Evolutionary conservation across 64 coral and sea anemone species (phyloP).

Genomic region (Anthopleura sola): DNA sequence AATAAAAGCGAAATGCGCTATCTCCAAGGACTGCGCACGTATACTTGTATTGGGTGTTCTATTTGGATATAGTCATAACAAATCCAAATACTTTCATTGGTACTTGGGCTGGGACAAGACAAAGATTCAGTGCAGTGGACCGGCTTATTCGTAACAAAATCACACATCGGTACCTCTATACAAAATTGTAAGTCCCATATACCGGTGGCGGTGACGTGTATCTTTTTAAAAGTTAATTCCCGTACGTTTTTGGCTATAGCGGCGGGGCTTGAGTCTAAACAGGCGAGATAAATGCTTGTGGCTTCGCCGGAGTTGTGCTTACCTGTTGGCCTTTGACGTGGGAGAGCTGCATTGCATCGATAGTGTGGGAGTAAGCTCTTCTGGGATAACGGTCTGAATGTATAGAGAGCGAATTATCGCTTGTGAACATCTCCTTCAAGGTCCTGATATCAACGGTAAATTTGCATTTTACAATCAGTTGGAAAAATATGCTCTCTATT

Average conservation of each 20-base stretch:
- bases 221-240: not conserved
- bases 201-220: too few relatives aligned
- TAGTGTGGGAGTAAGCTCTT: not conserved
- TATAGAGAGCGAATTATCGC: not conserved
- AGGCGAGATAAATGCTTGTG: not conserved
- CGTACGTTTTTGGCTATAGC: not conserved
- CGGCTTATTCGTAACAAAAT: not conserved
- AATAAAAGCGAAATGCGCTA: slow-evolving; percentile 4
- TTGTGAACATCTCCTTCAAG: slow-evolving; percentile 23
- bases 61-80: not conserved
- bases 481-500: not conserved
- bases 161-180: not conserved
- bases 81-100: not conserved
- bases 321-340: slow-evolving; percentile 12
- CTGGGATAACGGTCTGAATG: slow-evolving; percentile 1
- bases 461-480: slow-evolving; percentile 12
- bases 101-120: not conserved
- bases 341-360: not conserved
- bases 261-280: not conserved
- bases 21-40: not conserved
- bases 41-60: not conserved
- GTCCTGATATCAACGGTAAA: slow-evolving; percentile 5
- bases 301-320: not conserved
- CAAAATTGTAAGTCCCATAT: not conserved
- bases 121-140: too few relatives aligned